Evolutionary conservation across 1,140 invertebrate species (phyloP), one percentile per base, ranked within the genome.

Genomic region (Hesperophylax magnus): DNA sequence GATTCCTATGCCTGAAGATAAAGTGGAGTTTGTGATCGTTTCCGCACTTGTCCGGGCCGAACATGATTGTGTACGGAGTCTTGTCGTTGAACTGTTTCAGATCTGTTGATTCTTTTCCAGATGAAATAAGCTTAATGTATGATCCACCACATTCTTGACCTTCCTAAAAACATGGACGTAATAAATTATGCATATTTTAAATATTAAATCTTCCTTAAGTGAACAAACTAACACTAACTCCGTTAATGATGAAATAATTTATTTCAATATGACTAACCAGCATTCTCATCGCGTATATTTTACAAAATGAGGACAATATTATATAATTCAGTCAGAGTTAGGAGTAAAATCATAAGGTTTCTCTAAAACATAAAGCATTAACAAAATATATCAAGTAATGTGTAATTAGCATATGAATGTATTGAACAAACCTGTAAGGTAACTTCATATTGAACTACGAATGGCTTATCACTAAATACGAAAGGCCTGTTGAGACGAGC

Each of bases 31-130:
- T 99, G 85, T 96, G 93, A 88, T 98, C 97, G 86, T 95, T 97
- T 77, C 98, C 98, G 91, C 98, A 99, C 89, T 99, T 99, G 90
- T 99, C 98, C 11, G 98, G 98, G 2, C 98, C 98, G 91, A 99
- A 99, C 98, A 99, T 99, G 85, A 99, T 97, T 2, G 97, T 97
- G 88, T 99, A 99, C 0, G 97, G 96, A 11, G 98, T 98, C 90
- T 98, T 98, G 90, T 99, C 98, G 87, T 97, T 93, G 88, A 99
- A 98, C 81, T 94, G 91, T 77, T 92, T 94, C 27, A 99, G 91
- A 88, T 98, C 94, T 20, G 93, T 88, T 56, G 93, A 92, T 60
- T 93, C 91, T 82, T 87, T 87, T 76, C 93, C 92, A 4, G 92
- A 87, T 17, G 94, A 95, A 17, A 99, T 88, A 18, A 99, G 91